Evolutionary conservation across 2,113 vertebrate genomes (phyloP).

Genomic region (Regulus satrapa): DNA sequence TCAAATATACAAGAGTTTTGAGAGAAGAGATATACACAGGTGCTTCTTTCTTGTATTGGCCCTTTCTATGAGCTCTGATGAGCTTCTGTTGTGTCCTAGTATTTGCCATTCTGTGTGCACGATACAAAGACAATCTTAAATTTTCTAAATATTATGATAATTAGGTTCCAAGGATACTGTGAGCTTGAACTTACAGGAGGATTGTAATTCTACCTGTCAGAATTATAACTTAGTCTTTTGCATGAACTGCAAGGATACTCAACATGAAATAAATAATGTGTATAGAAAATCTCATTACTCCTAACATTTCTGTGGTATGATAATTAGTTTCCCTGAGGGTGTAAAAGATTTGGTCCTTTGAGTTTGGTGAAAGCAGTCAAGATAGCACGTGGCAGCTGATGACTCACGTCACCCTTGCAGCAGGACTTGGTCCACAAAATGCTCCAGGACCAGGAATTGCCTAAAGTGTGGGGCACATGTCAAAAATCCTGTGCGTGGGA

Average conservation of each 20-base stretch:
- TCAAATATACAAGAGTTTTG: neutral
- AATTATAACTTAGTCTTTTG: neutral
- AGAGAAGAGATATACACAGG: neutral
- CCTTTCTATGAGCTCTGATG: neutral
- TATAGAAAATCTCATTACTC: neutral
- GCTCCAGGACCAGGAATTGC: neutral
- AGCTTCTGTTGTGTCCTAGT: neutral
- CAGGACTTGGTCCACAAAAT: neutral
- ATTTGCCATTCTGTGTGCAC: neutral
- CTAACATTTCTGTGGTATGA: neutral
- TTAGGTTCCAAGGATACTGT: neutral
- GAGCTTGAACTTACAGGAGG: neutral
- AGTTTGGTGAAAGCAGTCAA: neutral
- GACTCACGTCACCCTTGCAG: neutral
- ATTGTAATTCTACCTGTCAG: neutral
- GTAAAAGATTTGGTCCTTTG: neutral
- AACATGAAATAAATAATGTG: neutral
- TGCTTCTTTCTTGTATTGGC: neutral
- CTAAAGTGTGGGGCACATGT: neutral
- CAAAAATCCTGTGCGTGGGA: accelerated
- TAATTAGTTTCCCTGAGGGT: neutral
- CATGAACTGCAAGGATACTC: neutral
- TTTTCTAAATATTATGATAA: neutral
- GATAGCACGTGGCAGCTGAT: neutral
- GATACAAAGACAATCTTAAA: neutral